Percentiles rank a stretch among this genome's conserved stretches.
phyloP scores from a whole-genome alignment of 2,113 vertebrate genomes.

The Nothocercus julius region DNA sequence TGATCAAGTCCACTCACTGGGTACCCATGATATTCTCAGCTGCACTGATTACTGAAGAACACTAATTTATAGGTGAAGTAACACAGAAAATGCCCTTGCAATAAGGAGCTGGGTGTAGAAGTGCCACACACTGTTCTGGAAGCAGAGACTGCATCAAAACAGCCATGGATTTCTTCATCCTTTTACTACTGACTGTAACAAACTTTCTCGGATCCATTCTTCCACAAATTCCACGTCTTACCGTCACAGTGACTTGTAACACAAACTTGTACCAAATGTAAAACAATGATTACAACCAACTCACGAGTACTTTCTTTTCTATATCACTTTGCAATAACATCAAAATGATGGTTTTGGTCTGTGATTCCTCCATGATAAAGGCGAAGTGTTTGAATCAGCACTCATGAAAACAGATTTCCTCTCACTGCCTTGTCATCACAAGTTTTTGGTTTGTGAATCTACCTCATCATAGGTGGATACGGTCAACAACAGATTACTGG shows the following conservation, averaged over 20 bases:
- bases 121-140: neutral
- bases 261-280: neutral
- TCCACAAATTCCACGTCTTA: neutral
- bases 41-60: neutral
- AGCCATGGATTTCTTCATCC: neutral
- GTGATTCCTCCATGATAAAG: neutral
- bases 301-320: neutral
- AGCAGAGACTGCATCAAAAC: neutral
- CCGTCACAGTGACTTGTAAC: rapidly evolving
- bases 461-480: neutral
- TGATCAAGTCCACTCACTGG: neutral
- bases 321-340: neutral
- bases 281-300: neutral
- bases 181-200: too few relatives aligned
- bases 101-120: neutral
- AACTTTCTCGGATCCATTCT: neutral
- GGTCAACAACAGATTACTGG: neutral
- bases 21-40: neutral
- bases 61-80: neutral
- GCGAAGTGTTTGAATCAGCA: neutral
- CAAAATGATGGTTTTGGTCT: neutral
- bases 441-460: neutral
- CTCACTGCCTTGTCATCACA: neutral
- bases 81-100: neutral
- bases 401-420: neutral